Base-by-base conservation (phyloP, 2,113 vertebrate species). In the Acinonyx jubatus region DNA sequence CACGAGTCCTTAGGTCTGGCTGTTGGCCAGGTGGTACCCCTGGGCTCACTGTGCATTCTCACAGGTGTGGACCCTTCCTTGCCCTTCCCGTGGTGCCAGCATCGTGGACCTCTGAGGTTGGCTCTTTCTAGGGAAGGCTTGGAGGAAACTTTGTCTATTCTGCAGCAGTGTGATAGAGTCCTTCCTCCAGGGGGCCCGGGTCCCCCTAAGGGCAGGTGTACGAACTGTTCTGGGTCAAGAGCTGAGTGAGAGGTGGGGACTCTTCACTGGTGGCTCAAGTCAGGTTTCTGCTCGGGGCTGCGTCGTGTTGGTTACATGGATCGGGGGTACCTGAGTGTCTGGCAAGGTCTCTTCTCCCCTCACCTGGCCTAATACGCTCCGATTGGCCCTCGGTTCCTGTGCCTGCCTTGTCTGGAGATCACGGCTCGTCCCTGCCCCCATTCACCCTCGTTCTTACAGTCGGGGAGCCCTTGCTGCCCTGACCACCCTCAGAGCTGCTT, bases 1-100 rank as follows among this genome's bases (percentile, higher is more conserved):
- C 4, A 1, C 4, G 1, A 23, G 31, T 57, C 23, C 13, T 0
- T 3, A 9, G 2, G 4, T 50, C 29, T 87, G 73, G 33, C 14
- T 21, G 0, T 29, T 31, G 45, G 84, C 11, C 1, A 2, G 2
- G 89, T 14, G 4, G 0, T 38, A 33, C 38, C 21, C 2, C 36
- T n/a, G 74, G 41, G 29, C n/a, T 7, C 21, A 3, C 10, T 15
- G 2, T 12, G 61, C 33, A 21, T 25, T 18, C 41, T 86, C 38
- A 0, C 4, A 18, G 55, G 25, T 81, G 27, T 73, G 76, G 8
- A 27, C 38, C 41, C 41, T 45, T 29, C 1, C 38, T 38, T 21
- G n/a, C 65, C 74, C 29, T 41, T 82, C 29, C 66, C 31, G 0
- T 31, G 74, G 41, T 16, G 41, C 7, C 27, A 4, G 25, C 4